A percentile compares a stretch with the other conserved stretches of the same genome.
Conservation (phyloP, 2,113 vertebrate genomes). For the Sciurus niger region DNA sequence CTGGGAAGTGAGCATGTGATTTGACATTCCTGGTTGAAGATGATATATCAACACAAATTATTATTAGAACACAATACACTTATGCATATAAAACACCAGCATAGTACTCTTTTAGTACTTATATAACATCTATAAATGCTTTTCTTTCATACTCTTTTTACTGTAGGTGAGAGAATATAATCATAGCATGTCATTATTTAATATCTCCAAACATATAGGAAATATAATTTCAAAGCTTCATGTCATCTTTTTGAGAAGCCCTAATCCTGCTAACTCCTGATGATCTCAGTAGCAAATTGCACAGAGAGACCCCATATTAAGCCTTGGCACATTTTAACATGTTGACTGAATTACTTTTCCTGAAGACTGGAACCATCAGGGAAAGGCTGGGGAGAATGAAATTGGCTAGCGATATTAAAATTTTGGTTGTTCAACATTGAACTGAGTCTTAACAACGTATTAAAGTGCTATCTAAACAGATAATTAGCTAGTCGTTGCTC, state of each 20-base stretch:
- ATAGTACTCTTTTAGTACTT: slow-evolving; percentile 34
- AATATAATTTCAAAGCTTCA: slow-evolving; percentile 55
- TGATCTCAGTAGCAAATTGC: slow-evolving; percentile 62
- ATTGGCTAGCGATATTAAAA: slow-evolving; percentile 70
- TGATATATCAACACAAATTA: slow-evolving; percentile 62
- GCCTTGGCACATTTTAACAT: slow-evolving; percentile 69
- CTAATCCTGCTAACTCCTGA: slow-evolving; percentile 72
- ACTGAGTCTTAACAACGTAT: slow-evolving; percentile 68
- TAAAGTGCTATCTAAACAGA: slow-evolving; percentile 80
- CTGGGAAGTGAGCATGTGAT: neutral
- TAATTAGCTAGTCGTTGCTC: slow-evolving; percentile 72
- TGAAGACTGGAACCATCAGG: slow-evolving; percentile 45
- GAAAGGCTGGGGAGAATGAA: slow-evolving; percentile 61
- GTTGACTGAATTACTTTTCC: slow-evolving; percentile 73
- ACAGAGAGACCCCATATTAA: slow-evolving; percentile 53
- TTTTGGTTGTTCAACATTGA: slow-evolving; percentile 80
- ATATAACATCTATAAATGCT: slow-evolving; percentile 24
- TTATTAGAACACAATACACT: slow-evolving; percentile 60
- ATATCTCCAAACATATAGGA: slow-evolving; percentile 57
- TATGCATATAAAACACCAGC: slow-evolving; percentile 52
- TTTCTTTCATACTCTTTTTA: neutral
- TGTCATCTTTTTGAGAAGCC: slow-evolving; percentile 59
- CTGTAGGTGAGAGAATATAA: slow-evolving; percentile 64
- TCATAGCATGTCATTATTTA: slow-evolving; percentile 57
- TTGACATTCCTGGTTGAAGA: slow-evolving; percentile 67